Evolutionary conservation across 2,113 vertebrate genomes (phyloP).

Genomic region (Crotalus tigris): DNA sequence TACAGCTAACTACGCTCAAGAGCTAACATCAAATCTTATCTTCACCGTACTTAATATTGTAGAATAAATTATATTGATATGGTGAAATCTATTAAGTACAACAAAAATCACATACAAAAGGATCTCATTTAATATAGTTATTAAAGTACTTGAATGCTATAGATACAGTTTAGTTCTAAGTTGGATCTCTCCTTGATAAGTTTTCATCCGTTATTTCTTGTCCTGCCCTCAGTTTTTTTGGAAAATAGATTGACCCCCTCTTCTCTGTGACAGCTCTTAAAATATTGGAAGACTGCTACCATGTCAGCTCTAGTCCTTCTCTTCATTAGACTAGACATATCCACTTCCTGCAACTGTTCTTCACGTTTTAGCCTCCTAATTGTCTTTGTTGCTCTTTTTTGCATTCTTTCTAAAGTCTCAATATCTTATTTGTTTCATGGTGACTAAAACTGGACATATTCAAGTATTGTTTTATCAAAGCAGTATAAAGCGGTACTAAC

Average conservation of each 20-base stretch:
- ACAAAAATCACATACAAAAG: neutral
- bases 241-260: neutral
- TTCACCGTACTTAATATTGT: neutral
- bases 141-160: neutral
- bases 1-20: neutral
- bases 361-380: neutral
- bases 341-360: neutral
- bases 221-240: neutral
- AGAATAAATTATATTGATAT: neutral
- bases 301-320: neutral
- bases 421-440: neutral
- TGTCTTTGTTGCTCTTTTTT: neutral
- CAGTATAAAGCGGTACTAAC: neutral
- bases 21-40: neutral
- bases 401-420: neutral
- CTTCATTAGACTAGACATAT: neutral
- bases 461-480: neutral
- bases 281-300: neutral
- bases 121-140: neutral
- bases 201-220: neutral
- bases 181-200: neutral
- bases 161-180: neutral
- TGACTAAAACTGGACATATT: neutral
- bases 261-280: neutral
- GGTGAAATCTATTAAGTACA: neutral